Percentiles rank a stretch among this genome's conserved stretches.
phyloP scores from a whole-genome alignment of 2,113 vertebrate species.

The Carassius carassius region DNA sequence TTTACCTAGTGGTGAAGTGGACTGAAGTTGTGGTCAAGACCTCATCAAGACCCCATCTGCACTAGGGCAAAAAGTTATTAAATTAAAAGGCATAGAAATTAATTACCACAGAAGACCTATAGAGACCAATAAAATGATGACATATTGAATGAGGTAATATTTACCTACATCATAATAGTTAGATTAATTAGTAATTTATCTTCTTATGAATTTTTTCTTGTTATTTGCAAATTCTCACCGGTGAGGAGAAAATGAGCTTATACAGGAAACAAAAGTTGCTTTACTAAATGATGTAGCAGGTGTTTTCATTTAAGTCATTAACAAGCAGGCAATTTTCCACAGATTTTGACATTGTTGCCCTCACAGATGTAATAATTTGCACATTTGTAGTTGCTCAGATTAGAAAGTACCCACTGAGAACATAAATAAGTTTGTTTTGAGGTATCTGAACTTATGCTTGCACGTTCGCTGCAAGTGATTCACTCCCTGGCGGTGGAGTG shows the following conservation, averaged over 20 bases:
- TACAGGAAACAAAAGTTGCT: background rate
- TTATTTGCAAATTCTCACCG: background rate
- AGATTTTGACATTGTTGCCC: background rate
- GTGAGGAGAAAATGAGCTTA: background rate
- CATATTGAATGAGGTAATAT: background rate
- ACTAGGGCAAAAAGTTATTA: background rate
- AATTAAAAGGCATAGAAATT: background rate
- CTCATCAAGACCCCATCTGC: background rate
- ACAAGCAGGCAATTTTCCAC: background rate
- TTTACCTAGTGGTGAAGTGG: background rate
- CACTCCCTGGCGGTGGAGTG: background rate
- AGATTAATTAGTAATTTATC: background rate
- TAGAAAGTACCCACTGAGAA: background rate
- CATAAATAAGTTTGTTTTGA: background rate
- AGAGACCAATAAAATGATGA: background rate
- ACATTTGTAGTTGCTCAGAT: background rate
- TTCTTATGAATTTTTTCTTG: background rate
- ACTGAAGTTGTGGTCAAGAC: background rate
- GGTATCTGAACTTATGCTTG: background rate
- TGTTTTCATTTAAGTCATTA: background rate
- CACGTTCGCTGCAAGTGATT: slow-evolving; percentile 8
- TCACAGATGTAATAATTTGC: background rate
- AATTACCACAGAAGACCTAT: background rate
- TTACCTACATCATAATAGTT: background rate
- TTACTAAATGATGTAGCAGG: background rate